Evolutionary conservation across 2,113 vertebrate species (phyloP), one percentile per base, ranked within the genome.

Genomic region (Labeo catla): DNA sequence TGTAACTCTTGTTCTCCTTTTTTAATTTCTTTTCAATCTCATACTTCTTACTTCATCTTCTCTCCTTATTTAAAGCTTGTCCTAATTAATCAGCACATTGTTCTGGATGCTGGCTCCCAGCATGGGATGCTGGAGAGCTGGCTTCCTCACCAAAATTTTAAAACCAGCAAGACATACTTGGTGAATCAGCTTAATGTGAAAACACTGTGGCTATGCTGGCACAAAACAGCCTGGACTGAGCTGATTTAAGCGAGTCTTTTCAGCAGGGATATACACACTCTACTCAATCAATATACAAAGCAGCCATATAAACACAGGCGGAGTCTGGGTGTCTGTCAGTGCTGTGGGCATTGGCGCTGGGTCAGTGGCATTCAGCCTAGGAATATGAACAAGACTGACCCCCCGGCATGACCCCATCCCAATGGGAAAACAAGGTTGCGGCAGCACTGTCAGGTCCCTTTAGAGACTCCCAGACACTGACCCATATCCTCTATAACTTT

Each of bases 271-370:
- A 82, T 82, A 83, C 70, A 59, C 68, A 28, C 45, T 72, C 43
- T 70, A 34, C 63, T 59, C 43, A 61, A 66, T 28, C 54, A 74
- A 82, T 23, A 72, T 11, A 80, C 66, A 81, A 6, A 83, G 19
- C 16, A 52, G 73, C n/a, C 77, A 72, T 77, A 49, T 61, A 86
- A 84, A 79, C 89, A 88, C 73, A 66, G 28, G 52, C 11, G 6
- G 77, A 66, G 66, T 84, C 65, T 28, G 66, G 6, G 8, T 65
- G 82, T 84, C 86, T 81, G 57, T 82, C 21, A 23, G 49, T 61
- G 16, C 54, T 79, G 52, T 84, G 52, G 84, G 80, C 65, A 84
- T 34, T 81, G n/a, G 70, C 76, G 15, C 45, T 70, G 81, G 81
- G 34, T 54, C 76, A 78, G 61, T 81, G 82, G 85, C 54, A 15